These are phyloP conservation scores for Halocynthia aurantium DNA, from an alignment of 23 tunicate species.

Conservation along the genomic window DNA sequence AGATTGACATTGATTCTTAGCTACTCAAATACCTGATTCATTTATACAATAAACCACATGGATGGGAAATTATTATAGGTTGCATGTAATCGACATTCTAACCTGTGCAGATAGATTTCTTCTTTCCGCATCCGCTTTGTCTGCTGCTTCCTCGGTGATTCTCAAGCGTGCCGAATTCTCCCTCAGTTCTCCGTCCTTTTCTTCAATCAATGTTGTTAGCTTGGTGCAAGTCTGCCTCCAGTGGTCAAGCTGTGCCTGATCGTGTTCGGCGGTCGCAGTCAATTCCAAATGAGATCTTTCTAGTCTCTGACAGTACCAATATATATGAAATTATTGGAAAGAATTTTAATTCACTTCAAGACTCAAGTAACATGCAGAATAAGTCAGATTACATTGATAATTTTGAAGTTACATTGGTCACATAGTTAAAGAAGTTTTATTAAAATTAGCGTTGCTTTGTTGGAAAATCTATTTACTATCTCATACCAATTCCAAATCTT, in stretches of 20 bases:
- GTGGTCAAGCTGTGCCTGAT: constrained; percentile 69
- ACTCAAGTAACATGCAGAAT: too few relatives aligned
- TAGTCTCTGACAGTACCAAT: constrained; percentile 26
- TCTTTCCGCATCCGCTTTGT: constrained; percentile 34
- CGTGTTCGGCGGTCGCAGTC: constrained; percentile 39
- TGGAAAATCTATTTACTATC: background rate
- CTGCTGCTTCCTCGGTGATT: constrained; percentile 43
- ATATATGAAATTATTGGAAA: too few relatives aligned
- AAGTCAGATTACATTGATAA: too few relatives aligned
- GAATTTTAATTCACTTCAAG: too few relatives aligned
- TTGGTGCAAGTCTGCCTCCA: constrained; percentile 90
- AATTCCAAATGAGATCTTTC: constrained; percentile 34
- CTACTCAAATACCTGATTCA: too few relatives aligned
- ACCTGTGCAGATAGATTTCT: constrained; percentile 29
- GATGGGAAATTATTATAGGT: too few relatives aligned
- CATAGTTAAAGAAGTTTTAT: too few relatives aligned
- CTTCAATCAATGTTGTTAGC: constrained; percentile 69
- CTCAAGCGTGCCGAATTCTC: constrained; percentile 40
- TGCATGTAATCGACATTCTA: too few relatives aligned
- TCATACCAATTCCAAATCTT: constrained; percentile 22
- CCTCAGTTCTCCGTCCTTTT: constrained; percentile 56
- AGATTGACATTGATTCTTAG: too few relatives aligned
- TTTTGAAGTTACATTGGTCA: too few relatives aligned
- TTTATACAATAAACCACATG: too few relatives aligned
- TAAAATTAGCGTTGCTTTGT: too few relatives aligned